These are phyloP conservation scores for Pelecanoides urinatrix DNA, from an alignment of 2,113 vertebrate species.

Conservation along the genomic window DNA sequence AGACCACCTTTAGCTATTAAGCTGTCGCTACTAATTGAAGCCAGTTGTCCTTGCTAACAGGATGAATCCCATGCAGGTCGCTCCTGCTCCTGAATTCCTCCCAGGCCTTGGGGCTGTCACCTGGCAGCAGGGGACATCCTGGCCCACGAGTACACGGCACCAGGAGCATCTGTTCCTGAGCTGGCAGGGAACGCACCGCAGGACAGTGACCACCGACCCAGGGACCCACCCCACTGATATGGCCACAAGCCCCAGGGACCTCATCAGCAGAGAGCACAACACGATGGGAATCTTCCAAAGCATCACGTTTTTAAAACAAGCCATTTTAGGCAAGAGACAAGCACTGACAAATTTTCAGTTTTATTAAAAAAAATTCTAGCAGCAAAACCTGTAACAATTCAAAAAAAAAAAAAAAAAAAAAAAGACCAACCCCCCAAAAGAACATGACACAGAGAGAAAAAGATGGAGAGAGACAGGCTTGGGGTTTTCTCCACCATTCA, in stretches of 20 bases:
- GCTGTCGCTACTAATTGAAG: neutral
- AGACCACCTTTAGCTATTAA: neutral
- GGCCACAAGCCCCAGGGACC: neutral
- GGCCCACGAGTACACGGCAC: accelerated
- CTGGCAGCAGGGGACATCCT: neutral
- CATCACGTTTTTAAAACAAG: neutral
- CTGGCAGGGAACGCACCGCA: neutral
- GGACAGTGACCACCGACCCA: neutral
- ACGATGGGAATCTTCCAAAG: neutral
- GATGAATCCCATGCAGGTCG: neutral
- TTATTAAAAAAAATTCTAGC: conserved; percentile 77
- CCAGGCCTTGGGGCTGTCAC: neutral
- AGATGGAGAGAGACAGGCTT: neutral
- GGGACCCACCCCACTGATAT: neutral
- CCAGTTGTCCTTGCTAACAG: neutral
- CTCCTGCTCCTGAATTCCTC: neutral
- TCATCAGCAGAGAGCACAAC: neutral
- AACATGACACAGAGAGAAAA: conserved; percentile 64
- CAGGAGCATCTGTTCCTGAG: neutral
- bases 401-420: conserved; percentile 1
- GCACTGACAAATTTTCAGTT: conserved; percentile 58
- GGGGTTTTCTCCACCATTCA: conserved; percentile 62
- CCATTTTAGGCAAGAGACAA: neutral
- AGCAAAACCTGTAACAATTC: conserved; percentile 80
- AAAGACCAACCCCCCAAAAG: conserved; percentile 36